These are phyloP conservation scores for Muntiacus muntjak DNA, from an alignment of 2,113 vertebrate genomes.

Conservation along the genomic window DNA sequence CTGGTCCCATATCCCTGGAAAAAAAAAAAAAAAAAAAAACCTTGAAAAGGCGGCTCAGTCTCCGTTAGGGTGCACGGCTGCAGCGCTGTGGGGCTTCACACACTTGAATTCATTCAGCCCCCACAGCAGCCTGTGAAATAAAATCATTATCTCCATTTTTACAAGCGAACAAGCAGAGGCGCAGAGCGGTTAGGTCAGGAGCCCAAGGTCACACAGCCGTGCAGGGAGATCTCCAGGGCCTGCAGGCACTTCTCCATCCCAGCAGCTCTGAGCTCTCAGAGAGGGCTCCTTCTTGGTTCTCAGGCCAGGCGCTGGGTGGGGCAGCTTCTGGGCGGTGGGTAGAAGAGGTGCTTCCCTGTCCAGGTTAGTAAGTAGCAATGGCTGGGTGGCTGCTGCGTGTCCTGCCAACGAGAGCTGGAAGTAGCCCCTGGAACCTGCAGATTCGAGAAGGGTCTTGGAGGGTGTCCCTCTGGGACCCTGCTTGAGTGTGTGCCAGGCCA, in stretches of 20 bases:
- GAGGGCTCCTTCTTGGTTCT: not conserved
- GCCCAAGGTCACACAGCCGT: not conserved
- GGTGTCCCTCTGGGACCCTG: not conserved
- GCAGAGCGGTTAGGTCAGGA: not conserved
- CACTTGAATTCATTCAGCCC: too few species aligned
- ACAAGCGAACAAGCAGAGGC: not conserved
- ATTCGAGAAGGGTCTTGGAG: not conserved
- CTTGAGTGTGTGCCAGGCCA: fast-evolving
- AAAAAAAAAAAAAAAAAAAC: too few species aligned
- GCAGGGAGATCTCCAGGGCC: not conserved
- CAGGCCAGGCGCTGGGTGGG: not conserved
- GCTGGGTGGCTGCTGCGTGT: not conserved
- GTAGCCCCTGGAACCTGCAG: not conserved
- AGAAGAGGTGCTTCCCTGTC: not conserved
- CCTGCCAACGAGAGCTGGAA: not conserved
- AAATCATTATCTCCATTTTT: fast-evolving
- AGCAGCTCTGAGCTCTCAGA: not conserved
- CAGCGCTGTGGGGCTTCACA: fast-evolving
- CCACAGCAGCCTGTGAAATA: not conserved
- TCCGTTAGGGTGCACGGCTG: fast-evolving
- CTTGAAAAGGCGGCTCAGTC: not conserved
- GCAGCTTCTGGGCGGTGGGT: fast-evolving
- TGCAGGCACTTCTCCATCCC: not conserved
- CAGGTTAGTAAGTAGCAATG: not conserved
- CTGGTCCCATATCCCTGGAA: not conserved